phyloP scores from a whole-genome alignment of 2,888 invertebrate genomes.

The Eustalomyia histrio region DNA sequence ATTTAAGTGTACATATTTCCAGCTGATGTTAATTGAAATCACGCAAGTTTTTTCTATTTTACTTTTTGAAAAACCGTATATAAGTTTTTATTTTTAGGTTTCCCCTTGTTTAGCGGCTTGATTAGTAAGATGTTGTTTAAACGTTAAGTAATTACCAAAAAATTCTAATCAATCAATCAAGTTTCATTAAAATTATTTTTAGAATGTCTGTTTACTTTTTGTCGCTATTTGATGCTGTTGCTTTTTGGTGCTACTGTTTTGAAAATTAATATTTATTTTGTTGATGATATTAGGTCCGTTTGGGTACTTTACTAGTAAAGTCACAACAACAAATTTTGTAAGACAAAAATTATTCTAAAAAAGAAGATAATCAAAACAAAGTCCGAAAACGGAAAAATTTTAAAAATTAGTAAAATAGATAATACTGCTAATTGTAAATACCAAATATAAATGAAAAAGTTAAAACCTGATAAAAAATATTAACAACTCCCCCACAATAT shows the following conservation, averaged over 20 bases:
- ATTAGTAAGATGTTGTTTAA: slow-evolving; percentile 68
- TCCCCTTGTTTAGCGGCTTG: slow-evolving; percentile 46
- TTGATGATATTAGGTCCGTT: too few relatives aligned
- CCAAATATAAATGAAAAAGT: too few relatives aligned
- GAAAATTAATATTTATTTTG: slow-evolving; percentile 9
- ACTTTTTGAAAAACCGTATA: background rate
- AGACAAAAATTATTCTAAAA: too few relatives aligned
- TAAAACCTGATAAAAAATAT: too few relatives aligned
- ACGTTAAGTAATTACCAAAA: slow-evolving; percentile 78
- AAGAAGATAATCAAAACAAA: too few relatives aligned
- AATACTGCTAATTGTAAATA: too few relatives aligned
- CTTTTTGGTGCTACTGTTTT: slow-evolving; percentile 55
- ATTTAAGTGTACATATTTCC: background rate
- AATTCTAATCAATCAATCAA: slow-evolving; percentile 79
- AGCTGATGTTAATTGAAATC: slow-evolving; percentile 22
- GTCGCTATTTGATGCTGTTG: slow-evolving; percentile 20
- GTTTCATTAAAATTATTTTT: slow-evolving; percentile 37
- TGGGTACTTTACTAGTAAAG: too few relatives aligned
- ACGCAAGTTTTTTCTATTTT: slow-evolving; percentile 7
- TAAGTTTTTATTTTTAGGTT: slow-evolving; percentile 1
- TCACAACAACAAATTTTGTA: too few relatives aligned
- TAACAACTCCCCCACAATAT: too few relatives aligned
- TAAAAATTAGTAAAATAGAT: too few relatives aligned
- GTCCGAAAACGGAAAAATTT: too few relatives aligned
- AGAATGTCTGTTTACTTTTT: slow-evolving; percentile 14